Percentiles rank a stretch among this genome's conserved stretches.
These are phyloP conservation scores for Epinotia brunnichana DNA, from an alignment of 2,888 invertebrate genomes.

Conservation along the genomic window DNA sequence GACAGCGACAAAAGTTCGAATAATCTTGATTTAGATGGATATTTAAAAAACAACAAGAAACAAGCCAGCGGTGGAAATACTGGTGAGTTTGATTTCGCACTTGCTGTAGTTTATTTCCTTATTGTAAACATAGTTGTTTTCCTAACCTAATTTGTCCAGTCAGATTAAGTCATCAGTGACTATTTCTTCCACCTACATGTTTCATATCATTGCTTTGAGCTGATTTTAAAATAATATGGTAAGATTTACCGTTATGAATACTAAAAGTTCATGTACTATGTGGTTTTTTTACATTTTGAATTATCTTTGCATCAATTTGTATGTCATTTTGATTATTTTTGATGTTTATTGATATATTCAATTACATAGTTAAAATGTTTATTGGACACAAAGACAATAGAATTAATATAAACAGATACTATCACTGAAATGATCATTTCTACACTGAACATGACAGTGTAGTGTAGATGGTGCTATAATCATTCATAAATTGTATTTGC, in stretches of 20 bases:
- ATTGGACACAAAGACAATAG: neutral
- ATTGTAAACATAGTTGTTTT: constrained; percentile 13
- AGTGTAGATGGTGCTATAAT: too few species aligned
- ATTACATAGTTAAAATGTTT: neutral
- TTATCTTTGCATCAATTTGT: neutral
- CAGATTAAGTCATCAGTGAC: constrained; percentile 42
- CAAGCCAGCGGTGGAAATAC: constrained; percentile 65
- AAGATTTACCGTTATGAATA: neutral
- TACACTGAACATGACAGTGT: too few species aligned
- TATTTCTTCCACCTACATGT: constrained; percentile 41
- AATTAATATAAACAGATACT: too few species aligned
- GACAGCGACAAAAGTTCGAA: constrained; percentile 80
- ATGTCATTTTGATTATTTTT: too few species aligned
- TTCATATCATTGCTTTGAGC: constrained; percentile 13
- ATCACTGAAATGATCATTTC: too few species aligned
- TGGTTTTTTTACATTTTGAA: neutral
- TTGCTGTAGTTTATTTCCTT: constrained; percentile 5
- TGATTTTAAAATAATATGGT: neutral
- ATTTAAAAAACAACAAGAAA: constrained; percentile 71
- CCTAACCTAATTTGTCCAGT: constrained; percentile 36
- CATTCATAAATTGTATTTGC: too few species aligned
- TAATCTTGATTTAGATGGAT: constrained; percentile 77
- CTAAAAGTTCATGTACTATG: too few species aligned
- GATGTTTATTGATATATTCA: neutral
- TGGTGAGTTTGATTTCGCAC: constrained; percentile 60